Percentiles rank a stretch among this genome's conserved stretches.
These are phyloP conservation scores for Halictus rubicundus DNA, from an alignment of 1,140 invertebrate genomes.

Conservation along the genomic window DNA sequence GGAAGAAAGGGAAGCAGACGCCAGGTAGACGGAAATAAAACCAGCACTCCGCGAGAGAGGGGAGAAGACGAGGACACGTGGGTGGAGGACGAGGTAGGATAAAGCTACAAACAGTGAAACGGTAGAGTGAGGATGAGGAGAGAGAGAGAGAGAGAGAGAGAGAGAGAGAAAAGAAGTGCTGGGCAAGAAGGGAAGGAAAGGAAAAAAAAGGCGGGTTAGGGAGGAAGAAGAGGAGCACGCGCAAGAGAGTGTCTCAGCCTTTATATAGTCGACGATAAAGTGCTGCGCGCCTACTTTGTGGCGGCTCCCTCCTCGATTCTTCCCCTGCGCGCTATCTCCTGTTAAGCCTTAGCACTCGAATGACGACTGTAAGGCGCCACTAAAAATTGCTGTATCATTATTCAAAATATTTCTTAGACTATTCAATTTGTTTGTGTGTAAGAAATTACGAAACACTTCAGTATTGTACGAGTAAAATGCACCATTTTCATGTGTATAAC, in stretches of 20 bases:
- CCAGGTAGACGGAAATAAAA: not conserved
- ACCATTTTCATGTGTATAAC: too few relatives aligned
- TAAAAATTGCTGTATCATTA: too few relatives aligned
- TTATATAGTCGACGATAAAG: constrained; percentile 55
- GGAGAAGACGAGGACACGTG: not conserved
- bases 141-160: not conserved
- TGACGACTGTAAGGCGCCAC: too few relatives aligned
- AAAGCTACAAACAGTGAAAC: constrained; percentile 21
- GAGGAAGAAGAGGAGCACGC: constrained; percentile 36
- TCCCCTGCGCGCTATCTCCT: not conserved
- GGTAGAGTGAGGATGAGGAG: not conserved
- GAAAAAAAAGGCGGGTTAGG: constrained; percentile 7
- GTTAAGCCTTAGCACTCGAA: too few relatives aligned
- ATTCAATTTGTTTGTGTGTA: too few relatives aligned
- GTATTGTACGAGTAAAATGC: too few relatives aligned
- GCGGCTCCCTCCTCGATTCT: constrained; percentile 20
- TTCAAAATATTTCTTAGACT: too few relatives aligned
- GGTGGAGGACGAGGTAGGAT: not conserved
- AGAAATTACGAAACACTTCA: too few relatives aligned
- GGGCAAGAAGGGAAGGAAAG: not conserved
- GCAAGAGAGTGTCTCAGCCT: constrained; percentile 57
- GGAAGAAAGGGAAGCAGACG: constrained; percentile 2
- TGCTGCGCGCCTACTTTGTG: constrained; percentile 60
- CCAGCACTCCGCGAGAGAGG: not conserved
- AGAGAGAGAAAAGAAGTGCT: not conserved